These are phyloP conservation scores for Meriones unguiculatus DNA, from an alignment of 2,113 vertebrate species.

Conservation along the genomic window DNA sequence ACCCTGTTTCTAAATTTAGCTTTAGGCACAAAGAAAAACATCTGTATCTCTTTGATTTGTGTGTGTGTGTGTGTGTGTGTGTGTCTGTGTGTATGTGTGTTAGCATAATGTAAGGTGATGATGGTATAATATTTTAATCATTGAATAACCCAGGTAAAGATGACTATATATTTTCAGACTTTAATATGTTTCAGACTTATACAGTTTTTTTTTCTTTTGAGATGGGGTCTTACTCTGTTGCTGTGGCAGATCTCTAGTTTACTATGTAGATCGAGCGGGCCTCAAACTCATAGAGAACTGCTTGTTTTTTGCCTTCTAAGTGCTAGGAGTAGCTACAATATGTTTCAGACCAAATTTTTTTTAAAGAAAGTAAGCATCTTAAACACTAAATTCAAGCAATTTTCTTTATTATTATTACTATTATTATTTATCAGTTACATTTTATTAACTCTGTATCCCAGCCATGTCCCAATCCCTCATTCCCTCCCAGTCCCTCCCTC, in stretches of 20 bases:
- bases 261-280: background rate
- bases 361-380: background rate
- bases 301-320: background rate
- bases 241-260: background rate
- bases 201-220: background rate
- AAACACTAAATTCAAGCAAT: background rate
- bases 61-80: background rate
- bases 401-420: too few species aligned
- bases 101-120: background rate
- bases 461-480: too few species aligned
- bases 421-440: too few species aligned
- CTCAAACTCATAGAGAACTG: background rate
- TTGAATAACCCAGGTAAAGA: background rate
- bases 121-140: background rate
- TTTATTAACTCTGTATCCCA: too few species aligned
- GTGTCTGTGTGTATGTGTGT: background rate
- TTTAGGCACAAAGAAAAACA: background rate
- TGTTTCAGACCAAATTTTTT: background rate
- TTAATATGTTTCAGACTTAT: background rate
- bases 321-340: background rate
- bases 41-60: background rate
- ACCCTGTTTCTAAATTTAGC: conserved; percentile 28
- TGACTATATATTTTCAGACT: background rate
- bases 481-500: too few species aligned
- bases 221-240: background rate